Evolutionary conservation across 1,140 invertebrate genomes (phyloP).

Genomic region (Dryas iulia): DNA sequence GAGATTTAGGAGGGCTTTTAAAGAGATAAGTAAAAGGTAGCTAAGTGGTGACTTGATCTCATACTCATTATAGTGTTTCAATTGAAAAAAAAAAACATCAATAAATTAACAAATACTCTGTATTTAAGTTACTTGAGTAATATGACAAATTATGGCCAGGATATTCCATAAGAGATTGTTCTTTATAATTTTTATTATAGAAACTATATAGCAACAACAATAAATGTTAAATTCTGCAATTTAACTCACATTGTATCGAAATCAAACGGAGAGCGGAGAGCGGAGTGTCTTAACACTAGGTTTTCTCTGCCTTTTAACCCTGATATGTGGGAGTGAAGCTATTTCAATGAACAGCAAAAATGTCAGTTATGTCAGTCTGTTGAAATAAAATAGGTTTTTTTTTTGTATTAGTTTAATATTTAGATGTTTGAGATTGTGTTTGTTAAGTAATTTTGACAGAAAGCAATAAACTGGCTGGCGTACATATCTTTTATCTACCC

Average conservation of each 20-base stretch:
- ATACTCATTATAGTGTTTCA: neutral
- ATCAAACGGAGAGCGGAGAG: too few species aligned
- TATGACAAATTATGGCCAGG: too few species aligned
- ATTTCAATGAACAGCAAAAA: neutral
- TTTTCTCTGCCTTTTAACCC: too few species aligned
- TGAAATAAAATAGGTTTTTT: neutral
- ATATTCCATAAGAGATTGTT: too few species aligned
- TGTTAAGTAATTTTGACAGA: conserved; percentile 39
- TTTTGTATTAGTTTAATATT: neutral
- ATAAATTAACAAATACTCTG: neutral
- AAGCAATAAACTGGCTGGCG: conserved; percentile 32
- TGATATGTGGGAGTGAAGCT: too few species aligned
- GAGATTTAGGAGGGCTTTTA: neutral
- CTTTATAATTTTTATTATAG: too few species aligned
- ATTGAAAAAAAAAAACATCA: too few species aligned
- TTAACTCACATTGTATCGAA: too few species aligned
- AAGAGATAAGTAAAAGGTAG: neutral
- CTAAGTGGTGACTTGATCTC: neutral
- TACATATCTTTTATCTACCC: conserved; percentile 50
- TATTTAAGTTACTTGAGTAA: too few species aligned
- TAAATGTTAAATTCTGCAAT: too few species aligned
- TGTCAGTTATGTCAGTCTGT: neutral
- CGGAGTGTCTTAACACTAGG: too few species aligned
- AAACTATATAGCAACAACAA: too few species aligned
- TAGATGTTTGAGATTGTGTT: neutral